Base-by-base conservation (phyloP, 2,113 vertebrate species). In the Pseudorasbora parva region DNA sequence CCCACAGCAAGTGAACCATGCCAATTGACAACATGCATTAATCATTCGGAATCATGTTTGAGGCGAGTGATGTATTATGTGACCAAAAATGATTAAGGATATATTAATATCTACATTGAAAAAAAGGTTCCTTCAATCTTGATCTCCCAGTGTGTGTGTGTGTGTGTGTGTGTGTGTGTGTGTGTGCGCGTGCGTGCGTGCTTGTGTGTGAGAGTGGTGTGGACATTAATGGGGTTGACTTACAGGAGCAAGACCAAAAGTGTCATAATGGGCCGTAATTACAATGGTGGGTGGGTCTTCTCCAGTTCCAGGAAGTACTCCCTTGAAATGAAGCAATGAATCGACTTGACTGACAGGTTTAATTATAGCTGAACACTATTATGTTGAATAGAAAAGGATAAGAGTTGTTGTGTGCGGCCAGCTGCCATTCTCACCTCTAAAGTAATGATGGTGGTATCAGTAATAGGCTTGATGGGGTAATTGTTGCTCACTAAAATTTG, bases 261-360 rank as follows among this genome's bases (percentile, higher is more conserved):
- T 92, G 84, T 95, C 94, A 78, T 94, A 95, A 88, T 95, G 93
- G 77, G 95, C 94, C 0, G 94, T 92, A 85, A 95, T 91, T 78
- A 95, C 90, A 1, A 95, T 91, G 2, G 94, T 94, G 37, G 93
- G 93, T 3, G 64, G 68, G 51, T 94, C 95, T 17, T 92, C 92
- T 27, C 86, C 90, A 1, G 85, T 43, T 83, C 93, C 95, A 37
- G 86, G 86, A 69, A 95, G 92, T 12, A 92, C 89, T 25, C 94
- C 94, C 95, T 95, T 83, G 71, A 88, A 82, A 88, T 8, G 54
- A 43, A 86, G 33, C 59, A 73, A 66, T 59, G 84, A 60, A 23
- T 41, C n/a, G 14, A 45, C 25, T 62, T 74, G 33, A 78, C 14
- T 47, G 57, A 10, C 43, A 62, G 6, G 73, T 78, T 84, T 71